Conservation (phyloP, 2,113 vertebrate genomes). For the Tyto alba region DNA sequence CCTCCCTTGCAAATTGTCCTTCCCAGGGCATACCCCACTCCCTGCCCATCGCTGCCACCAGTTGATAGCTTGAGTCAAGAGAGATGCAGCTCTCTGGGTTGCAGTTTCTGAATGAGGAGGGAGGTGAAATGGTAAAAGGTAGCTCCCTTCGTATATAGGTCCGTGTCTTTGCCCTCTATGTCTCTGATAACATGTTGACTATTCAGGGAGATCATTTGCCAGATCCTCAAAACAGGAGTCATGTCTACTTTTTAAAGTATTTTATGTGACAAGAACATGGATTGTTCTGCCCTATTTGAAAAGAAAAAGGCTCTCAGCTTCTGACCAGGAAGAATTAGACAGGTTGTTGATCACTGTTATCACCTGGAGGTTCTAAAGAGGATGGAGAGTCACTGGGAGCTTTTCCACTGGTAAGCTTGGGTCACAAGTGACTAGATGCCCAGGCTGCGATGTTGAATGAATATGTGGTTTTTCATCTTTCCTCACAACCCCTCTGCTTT, state of each 20-base stretch:
- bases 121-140: not conserved
- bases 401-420: not conserved
- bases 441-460: not conserved
- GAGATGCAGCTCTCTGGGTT: not conserved
- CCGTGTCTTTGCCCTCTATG: rapidly evolving
- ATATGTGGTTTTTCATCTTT: not conserved
- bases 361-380: not conserved
- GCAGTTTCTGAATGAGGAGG: not conserved
- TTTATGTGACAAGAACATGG: not conserved
- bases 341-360: not conserved
- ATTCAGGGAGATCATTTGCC: not conserved
- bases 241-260: not conserved
- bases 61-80: not conserved
- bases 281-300: not conserved
- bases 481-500: not conserved
- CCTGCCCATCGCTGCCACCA: not conserved
- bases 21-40: rapidly evolving
- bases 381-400: not conserved
- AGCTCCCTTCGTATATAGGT: not conserved
- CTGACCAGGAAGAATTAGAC: rapidly evolving
- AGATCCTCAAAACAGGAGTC: not conserved
- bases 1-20: not conserved
- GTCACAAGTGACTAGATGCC: not conserved
- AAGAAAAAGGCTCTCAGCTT: not conserved
- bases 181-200: not conserved